Percentiles rank a stretch among this genome's conserved stretches.
These are phyloP conservation scores for Scolopax mira DNA, from an alignment of 2,113 vertebrate species.

Conservation along the genomic window DNA sequence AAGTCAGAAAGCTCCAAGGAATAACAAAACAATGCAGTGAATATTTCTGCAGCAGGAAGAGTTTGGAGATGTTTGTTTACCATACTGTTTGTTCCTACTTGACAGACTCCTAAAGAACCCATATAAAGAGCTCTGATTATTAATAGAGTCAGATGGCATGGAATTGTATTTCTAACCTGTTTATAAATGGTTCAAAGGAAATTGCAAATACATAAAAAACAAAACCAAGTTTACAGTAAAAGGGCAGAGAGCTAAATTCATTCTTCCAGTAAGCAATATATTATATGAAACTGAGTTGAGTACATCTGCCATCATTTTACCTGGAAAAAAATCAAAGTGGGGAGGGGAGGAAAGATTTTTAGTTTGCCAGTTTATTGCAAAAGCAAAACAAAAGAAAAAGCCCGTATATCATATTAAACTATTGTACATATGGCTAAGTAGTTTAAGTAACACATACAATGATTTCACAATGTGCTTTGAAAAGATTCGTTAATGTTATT, in stretches of 20 bases:
- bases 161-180: neutral
- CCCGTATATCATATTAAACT: neutral
- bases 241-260: neutral
- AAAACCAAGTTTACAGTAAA: slow-evolving; percentile 31
- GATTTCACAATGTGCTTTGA: neutral
- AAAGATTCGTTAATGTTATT: slow-evolving; percentile 6
- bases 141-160: neutral
- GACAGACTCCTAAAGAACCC: slow-evolving; percentile 9
- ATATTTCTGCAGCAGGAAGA: slow-evolving; percentile 33
- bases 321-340: neutral
- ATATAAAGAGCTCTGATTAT: slow-evolving; percentile 28
- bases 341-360: neutral
- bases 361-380: neutral
- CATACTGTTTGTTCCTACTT: neutral
- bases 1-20: slow-evolving; percentile 34
- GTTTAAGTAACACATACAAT: neutral
- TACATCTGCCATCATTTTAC: slow-evolving; percentile 10
- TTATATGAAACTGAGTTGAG: neutral
- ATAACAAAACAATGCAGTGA: slow-evolving; percentile 1
- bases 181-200: slow-evolving; percentile 37
- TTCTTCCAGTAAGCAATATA: slow-evolving; percentile 7
- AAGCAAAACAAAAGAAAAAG: slow-evolving; percentile 21
- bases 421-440: neutral
- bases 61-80: slow-evolving; percentile 45
- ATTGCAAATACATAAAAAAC: slow-evolving; percentile 4